phyloP scores from a whole-genome alignment of 2,888 invertebrate species.

The Brenthis ino region DNA sequence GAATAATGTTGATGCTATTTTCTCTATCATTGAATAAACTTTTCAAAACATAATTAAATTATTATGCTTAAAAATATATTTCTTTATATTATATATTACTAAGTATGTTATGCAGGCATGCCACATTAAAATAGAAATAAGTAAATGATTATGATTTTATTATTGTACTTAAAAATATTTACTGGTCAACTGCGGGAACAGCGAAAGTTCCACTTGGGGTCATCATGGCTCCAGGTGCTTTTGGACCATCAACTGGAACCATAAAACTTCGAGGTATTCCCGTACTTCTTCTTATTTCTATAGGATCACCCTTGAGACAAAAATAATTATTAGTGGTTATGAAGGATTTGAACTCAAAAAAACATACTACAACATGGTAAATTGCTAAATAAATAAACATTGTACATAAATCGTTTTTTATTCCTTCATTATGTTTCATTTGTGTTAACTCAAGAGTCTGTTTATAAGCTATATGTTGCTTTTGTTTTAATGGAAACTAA shows the following conservation, averaged over 20 bases:
- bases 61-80: too few relatives aligned
- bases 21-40: too few relatives aligned
- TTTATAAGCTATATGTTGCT: too few relatives aligned
- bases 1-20: too few relatives aligned
- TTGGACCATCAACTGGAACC: slow-evolving; percentile 94
- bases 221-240: slow-evolving; percentile 95
- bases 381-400: too few relatives aligned
- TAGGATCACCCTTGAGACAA: slow-evolving; percentile 77
- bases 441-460: too few relatives aligned
- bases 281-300: slow-evolving; percentile 95
- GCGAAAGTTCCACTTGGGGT: slow-evolving; percentile 93
- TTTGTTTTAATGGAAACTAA: neutral
- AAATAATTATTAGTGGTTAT: neutral
- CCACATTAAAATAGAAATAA: too few relatives aligned
- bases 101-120: too few relatives aligned
- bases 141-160: neutral
- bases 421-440: neutral
- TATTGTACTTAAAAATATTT: slow-evolving; percentile 50
- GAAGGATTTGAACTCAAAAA: neutral
- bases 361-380: neutral
- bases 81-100: too few relatives aligned
- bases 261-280: slow-evolving; percentile 98
- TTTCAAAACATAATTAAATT: too few relatives aligned
- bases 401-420: too few relatives aligned
- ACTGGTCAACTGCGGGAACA: slow-evolving; percentile 94